Evolutionary conservation across 2,888 invertebrate species (phyloP), one percentile per base, ranked within the genome.

Genomic region (Diploptera punctata): DNA sequence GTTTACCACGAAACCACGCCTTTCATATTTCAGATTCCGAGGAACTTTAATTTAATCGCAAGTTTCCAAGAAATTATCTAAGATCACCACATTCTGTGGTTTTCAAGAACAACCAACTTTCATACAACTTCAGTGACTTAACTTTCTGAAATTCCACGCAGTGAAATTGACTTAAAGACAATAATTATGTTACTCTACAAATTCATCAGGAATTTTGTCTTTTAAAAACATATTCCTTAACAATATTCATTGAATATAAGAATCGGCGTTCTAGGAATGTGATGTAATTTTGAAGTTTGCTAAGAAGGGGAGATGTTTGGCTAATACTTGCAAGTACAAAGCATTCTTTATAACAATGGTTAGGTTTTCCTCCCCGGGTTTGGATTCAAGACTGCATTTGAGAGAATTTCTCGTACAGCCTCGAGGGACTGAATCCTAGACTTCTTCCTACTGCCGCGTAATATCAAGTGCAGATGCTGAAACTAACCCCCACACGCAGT

Each of bases 391-490:
- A 31, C 31, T 57, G 26, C 57, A 57, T 57, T 57, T 57, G 57
- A 47, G 47, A 31, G 5, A 7, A n/a, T 29, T 47, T n/a, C 31
- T 24, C 29, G 26, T 29, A 29, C 16, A 9, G 47, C 65, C 65
- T 47, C 65, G 26, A 44, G 65, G 65, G 47, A 65, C 65, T 47
- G 65, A 65, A 65, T 65, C 65, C 47, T 26, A 47, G 65, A 26
- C 33, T 13, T 61, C 70, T 60, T 60, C 65, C 65, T 16, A 29
- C 57, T 47, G 13, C 60, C 31, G 60, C 68, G 49, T 62, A 62
- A 68, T 72, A 72, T 72, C 72, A 72, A 72, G 68, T 72, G 72
- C 72, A 72, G 72, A 72, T 72, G 72, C 68, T 72, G 67, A 72
- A 68, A 60, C 72, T 38, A 61, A 49, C 47, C 65, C 65, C 60